phyloP scores from a whole-genome alignment of 2,888 invertebrate species.

The Agrotis segetum region DNA sequence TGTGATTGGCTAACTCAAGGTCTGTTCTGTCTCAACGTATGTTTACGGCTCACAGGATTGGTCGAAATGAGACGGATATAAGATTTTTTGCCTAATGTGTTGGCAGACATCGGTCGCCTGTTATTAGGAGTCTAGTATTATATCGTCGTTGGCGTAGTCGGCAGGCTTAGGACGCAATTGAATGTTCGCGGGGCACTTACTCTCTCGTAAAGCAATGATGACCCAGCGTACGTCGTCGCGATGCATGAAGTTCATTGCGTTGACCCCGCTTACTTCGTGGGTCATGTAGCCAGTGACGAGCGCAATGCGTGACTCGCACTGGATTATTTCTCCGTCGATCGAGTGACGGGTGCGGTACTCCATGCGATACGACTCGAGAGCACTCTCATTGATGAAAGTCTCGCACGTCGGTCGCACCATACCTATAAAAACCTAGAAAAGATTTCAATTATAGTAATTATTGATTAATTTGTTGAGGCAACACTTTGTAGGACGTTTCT shows the following conservation, averaged over 20 bases:
- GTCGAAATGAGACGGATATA: too few species aligned
- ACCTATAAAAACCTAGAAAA: constrained; percentile 91
- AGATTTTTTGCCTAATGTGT: too few species aligned
- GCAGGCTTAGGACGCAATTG: constrained; percentile 24
- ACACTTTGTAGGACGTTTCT: constrained; percentile 20
- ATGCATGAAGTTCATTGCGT: constrained; percentile 97
- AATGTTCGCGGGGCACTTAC: constrained; percentile 73
- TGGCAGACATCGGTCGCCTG: too few species aligned
- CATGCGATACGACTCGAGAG: constrained; percentile 89
- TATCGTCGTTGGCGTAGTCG: too few species aligned
- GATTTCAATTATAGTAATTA: constrained; percentile 45
- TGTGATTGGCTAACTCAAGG: too few species aligned
- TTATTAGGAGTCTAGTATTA: too few species aligned
- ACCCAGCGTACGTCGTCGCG: constrained; percentile 97
- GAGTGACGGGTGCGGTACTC: constrained; percentile 97
- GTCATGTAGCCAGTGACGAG: constrained; percentile 97
- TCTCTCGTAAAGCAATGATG: constrained; percentile 95
- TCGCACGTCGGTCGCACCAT: constrained; percentile 93
- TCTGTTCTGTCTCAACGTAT: too few species aligned
- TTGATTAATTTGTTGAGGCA: constrained; percentile 18
- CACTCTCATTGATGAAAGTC: constrained; percentile 88
- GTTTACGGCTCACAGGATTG: too few species aligned
- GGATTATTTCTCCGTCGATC: constrained; percentile 96
- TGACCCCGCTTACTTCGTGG: constrained; percentile 95
- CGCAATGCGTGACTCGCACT: constrained; percentile 96